These are phyloP conservation scores for Henricia sp. DNA, from an alignment of 53 echinoderm and acorn worm genomes.

Conservation along the genomic window DNA sequence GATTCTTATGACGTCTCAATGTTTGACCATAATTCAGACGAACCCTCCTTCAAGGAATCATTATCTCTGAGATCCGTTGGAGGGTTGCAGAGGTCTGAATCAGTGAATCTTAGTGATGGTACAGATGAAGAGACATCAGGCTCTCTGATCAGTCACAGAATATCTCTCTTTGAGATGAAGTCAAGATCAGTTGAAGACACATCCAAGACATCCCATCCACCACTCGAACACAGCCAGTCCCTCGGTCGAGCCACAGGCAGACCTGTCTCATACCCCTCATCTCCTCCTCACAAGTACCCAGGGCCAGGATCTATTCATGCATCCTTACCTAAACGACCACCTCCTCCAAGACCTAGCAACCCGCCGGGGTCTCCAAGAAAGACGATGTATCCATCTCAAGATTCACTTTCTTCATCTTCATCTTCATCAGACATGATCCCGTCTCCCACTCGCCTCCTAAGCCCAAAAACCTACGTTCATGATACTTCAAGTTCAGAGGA, in stretches of 20 bases:
- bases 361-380: slow-evolving; percentile 64
- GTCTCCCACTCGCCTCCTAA: slow-evolving; percentile 66
- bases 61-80: slow-evolving; percentile 42
- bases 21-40: slow-evolving; percentile 40
- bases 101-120: slow-evolving; percentile 4
- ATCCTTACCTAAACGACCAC: slow-evolving; percentile 66
- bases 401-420: slow-evolving; percentile 49
- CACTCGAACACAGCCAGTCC: slow-evolving; percentile 46
- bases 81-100: slow-evolving; percentile 45
- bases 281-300: slow-evolving; percentile 45
- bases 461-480: slow-evolving; percentile 39
- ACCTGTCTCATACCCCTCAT: slow-evolving; percentile 25
- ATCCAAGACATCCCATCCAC: background rate
- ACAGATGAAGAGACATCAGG: background rate
- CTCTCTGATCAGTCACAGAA: background rate
- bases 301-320: slow-evolving; percentile 67
- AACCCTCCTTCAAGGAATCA: slow-evolving; percentile 42
- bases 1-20: slow-evolving; percentile 50
- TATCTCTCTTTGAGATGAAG: slow-evolving; percentile 22
- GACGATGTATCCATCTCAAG: slow-evolving; percentile 47
- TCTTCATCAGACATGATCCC: slow-evolving; percentile 35
- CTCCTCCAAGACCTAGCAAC: slow-evolving; percentile 72
- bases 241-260: slow-evolving; percentile 20
- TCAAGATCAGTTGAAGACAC: background rate
- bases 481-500: slow-evolving; percentile 37